Conservation (phyloP, 2,888 invertebrate species). For the Trichogramma evanescens region DNA sequence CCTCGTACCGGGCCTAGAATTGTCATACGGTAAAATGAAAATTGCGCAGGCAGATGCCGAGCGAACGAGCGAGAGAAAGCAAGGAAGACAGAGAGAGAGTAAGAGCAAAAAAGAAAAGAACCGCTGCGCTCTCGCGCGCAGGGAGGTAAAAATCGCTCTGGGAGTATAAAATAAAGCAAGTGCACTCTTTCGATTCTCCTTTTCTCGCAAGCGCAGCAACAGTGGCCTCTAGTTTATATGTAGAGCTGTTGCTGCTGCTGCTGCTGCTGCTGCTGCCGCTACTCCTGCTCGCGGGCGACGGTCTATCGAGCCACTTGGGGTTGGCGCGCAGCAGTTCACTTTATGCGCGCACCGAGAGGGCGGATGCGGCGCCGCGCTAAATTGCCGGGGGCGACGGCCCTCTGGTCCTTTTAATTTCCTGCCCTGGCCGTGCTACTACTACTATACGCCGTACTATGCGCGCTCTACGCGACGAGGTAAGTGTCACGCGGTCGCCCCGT, state of each 20-base stretch:
- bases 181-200: conserved; percentile 5
- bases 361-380: background rate
- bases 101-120: background rate
- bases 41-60: no score
- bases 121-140: background rate
- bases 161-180: conserved; percentile 5
- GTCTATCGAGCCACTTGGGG: background rate
- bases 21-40: no score
- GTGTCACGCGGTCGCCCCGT: background rate
- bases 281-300: background rate
- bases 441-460: background rate
- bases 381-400: conserved; percentile 9
- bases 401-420: conserved; percentile 23
- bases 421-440: background rate
- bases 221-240: background rate
- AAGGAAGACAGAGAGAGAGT: conserved; percentile 2
- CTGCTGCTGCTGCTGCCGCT: no score
- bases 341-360: background rate
- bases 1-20: no score
- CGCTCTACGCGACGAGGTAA: background rate
- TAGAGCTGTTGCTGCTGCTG: no score
- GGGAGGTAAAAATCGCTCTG: background rate
- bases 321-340: background rate
- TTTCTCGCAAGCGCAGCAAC: conserved; percentile 1
- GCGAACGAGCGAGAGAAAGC: background rate